Evolutionary conservation across 2,113 vertebrate genomes (phyloP), one percentile per base, ranked within the genome.

Genomic region (Leucopsar rothschildi): DNA sequence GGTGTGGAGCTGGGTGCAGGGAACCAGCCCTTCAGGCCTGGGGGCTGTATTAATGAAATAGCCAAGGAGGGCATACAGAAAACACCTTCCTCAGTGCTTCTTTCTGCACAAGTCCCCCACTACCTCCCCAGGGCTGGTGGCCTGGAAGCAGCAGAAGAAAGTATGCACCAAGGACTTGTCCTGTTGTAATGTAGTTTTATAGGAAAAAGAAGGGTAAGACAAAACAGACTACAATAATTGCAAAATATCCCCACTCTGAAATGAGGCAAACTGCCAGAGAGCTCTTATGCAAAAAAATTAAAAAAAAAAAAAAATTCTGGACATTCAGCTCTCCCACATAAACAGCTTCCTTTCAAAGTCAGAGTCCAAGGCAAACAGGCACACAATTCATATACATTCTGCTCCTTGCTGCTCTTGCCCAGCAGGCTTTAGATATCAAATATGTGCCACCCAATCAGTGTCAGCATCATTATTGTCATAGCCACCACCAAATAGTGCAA

Each of bases 311-410:
- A 13, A 47, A 40, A 39, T 2, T 59, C 55, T 64, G 13, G 69
- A 87, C 31, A 76, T 90, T 92, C 82, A 50, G 13, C 40, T 73
- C 8, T 93, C 55, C 53, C 55, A 53, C n/a, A 69, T 52, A 93
- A 96, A 77, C 79, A 97, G 25, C 82, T 88, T 93, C 85, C 47
- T 95, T 95, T 90, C 85, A 69, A 82, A 93, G 75, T 79, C 90
- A 90, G 79, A 95, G 88, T 80, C 90, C 47, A 45, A 78, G 40
- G 40, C 1, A 2, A 22, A 57, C 47, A 88, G 73, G 52, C 90
- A 68, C 21, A 53, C 18, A 24, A 15, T 19, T 39, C 31, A 44
- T 40, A 35, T 6, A 31, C 10, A 20, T 15, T 27, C 29, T 80
- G 4, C 59, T 92, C 12, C 42, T 56, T 27, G 21, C 42, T 77